These are phyloP conservation scores for Batillaria attramentaria DNA, from an alignment of 1,140 invertebrate species.

Conservation along the genomic window DNA sequence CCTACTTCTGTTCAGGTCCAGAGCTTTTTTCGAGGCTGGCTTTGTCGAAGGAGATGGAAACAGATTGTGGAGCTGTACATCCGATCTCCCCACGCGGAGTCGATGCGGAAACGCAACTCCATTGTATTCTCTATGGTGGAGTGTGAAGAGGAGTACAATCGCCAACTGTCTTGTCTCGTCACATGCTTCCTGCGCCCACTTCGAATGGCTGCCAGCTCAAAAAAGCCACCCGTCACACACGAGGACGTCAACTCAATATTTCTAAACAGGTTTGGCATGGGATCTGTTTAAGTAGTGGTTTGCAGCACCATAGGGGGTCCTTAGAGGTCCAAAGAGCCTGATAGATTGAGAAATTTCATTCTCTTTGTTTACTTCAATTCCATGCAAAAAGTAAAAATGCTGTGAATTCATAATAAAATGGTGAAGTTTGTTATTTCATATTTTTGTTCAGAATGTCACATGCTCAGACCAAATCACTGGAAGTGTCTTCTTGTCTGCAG, in stretches of 20 bases:
- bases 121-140: slow-evolving; percentile 81
- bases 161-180: slow-evolving; percentile 91
- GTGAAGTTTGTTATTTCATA: background rate
- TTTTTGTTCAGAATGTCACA: background rate
- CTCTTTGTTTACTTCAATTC: background rate
- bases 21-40: slow-evolving; percentile 94
- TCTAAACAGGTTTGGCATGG: slow-evolving; percentile 79
- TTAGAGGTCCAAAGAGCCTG: too few relatives aligned
- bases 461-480: background rate
- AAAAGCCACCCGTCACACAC: slow-evolving; percentile 93
- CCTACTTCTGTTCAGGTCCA: slow-evolving; percentile 76
- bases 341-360: background rate
- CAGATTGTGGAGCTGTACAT: slow-evolving; percentile 97
- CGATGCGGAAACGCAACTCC: slow-evolving; percentile 94
- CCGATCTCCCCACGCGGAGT: slow-evolving; percentile 93
- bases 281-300: background rate
- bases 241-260: slow-evolving; percentile 97
- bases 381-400: background rate
- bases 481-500: slow-evolving; percentile 65
- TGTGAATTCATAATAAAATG: background rate
- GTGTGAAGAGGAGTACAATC: slow-evolving; percentile 83
- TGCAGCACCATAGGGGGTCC: too few relatives aligned
- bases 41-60: slow-evolving; percentile 94
- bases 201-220: slow-evolving; percentile 92
- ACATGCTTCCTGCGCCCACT: slow-evolving; percentile 93